Conservation (phyloP, 2,113 vertebrate species). For the Bubo blakistoni region DNA sequence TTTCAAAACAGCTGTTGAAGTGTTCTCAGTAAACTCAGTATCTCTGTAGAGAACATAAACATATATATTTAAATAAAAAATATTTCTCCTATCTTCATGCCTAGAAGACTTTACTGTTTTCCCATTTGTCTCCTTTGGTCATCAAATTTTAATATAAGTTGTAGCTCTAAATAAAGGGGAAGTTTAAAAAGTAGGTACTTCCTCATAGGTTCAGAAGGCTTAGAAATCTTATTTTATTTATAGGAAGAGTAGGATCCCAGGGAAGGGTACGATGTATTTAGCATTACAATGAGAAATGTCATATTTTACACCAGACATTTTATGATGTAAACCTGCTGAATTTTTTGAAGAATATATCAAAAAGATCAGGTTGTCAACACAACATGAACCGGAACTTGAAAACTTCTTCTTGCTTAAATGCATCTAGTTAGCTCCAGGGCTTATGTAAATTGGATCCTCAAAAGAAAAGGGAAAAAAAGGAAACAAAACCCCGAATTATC, state of each 20-base stretch:
- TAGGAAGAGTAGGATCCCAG: neutral
- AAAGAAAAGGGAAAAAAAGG: neutral
- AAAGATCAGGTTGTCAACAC: neutral
- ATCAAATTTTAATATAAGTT: neutral
- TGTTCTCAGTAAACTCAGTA: neutral
- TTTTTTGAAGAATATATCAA: neutral
- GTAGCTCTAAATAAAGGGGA: neutral
- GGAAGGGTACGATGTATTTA: neutral
- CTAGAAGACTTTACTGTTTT: neutral
- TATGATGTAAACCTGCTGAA: neutral
- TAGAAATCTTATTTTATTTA: neutral
- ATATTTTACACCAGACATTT: neutral
- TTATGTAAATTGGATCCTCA: neutral
- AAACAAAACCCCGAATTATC: neutral
- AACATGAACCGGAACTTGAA: neutral
- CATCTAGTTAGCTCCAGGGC: neutral
- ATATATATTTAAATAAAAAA: neutral
- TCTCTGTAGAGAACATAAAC: neutral
- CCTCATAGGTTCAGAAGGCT: neutral
- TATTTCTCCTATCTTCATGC: neutral
- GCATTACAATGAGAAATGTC: fast-evolving
- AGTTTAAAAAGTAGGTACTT: neutral
- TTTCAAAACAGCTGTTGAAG: neutral
- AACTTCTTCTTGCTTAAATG: fast-evolving
- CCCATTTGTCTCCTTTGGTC: neutral